Evolutionary conservation across 2,888 invertebrate genomes (phyloP), one percentile per base, ranked within the genome.

Genomic region (Lasioglossum marginatum): DNA sequence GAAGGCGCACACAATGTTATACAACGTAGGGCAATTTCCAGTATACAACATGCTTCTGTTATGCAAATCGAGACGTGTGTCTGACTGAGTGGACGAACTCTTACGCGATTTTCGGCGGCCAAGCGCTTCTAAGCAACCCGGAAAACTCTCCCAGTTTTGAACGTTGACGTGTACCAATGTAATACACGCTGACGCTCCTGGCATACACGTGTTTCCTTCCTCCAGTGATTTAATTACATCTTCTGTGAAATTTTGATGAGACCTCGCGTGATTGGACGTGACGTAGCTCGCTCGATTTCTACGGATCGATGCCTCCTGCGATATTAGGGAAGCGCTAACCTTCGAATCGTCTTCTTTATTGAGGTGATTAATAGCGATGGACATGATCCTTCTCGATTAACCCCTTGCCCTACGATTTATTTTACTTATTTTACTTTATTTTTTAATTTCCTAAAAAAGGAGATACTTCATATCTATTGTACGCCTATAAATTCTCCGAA

Each of bases 1-100:
- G 87, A 76, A 74, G 4, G n/a, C 87, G 23, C 87, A 79, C 85
- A 84, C 90, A 86, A 89, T 82, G 87, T 88, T 89, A 82, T 87
- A 87, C 85, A 89, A 83, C 89, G 80, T 80, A 27, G 80, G 63
- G 85, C 83, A 89, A 89, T 92, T 91, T 90, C 86, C 87, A 92
- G 91, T 92, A 86, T 91, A 86, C 88, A 88, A 88, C 84, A 81
- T 85, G 84, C 83, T 87, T 87, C 91, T 90, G 92, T 92, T 92
- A 92, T 92, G 92, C 88, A 92, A 92, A 92, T 92, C 87, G 83
- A 83, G 86, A 87, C 87, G 90, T 86, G 91, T 88, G 90, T 83
- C 86, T 83, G 82, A 72, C 86, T 83, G 82, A 72, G 80, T 70
- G 76, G 80, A 66, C 83, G 74, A 75, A 77, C 80, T 87, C 87